These are phyloP conservation scores for Apus apus DNA, from an alignment of 2,113 vertebrate genomes.

Conservation along the genomic window DNA sequence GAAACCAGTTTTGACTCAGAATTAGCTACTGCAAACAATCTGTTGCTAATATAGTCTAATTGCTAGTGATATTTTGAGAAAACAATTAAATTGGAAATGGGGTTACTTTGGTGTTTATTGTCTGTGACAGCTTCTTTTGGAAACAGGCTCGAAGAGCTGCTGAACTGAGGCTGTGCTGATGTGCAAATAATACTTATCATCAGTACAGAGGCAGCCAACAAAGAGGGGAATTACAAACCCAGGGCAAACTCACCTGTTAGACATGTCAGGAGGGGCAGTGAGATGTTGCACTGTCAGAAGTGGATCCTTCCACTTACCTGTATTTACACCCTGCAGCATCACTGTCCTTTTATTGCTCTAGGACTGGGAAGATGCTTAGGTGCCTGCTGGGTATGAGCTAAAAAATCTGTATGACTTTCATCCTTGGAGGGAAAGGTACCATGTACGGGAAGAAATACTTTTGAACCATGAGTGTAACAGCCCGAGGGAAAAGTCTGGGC, in stretches of 20 bases:
- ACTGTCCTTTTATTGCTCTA: not conserved
- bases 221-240: not conserved
- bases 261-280: not conserved
- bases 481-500: constrained; percentile 40
- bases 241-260: not conserved
- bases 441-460: not conserved
- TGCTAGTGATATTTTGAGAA: constrained; percentile 68
- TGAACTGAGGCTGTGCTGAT: not conserved
- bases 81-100: constrained; percentile 68
- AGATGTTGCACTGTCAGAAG: not conserved
- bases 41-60: constrained; percentile 73
- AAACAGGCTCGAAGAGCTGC: constrained; percentile 51
- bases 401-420: not conserved
- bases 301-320: not conserved
- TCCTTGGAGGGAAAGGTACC: not conserved
- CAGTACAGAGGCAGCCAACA: not conserved
- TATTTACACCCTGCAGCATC: not conserved
- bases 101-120: constrained; percentile 68
- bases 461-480: not conserved
- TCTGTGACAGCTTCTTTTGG: constrained; percentile 64
- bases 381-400: not conserved
- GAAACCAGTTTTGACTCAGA: constrained; percentile 46
- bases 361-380: not conserved
- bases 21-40: constrained; percentile 49
- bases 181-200: constrained; percentile 39